Base-by-base conservation (phyloP, 2,888 invertebrate species). In the Odontomyia ornata region DNA sequence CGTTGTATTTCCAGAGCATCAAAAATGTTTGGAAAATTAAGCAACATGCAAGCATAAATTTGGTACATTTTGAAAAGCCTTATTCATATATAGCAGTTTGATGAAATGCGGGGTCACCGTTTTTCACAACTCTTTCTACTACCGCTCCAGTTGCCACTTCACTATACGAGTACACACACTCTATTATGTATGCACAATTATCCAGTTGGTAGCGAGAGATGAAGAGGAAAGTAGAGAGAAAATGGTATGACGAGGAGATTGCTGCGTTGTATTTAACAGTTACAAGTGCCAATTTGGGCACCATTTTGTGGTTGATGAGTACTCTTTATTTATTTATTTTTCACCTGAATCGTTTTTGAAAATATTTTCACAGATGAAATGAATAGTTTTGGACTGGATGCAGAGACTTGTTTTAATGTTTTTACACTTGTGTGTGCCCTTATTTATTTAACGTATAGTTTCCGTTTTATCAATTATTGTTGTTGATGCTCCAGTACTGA, bases 261-360 rank as follows among this genome's bases (percentile, higher is more conserved):
- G 9, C 9, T 36, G 23, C 60, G 43, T 73, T 60, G 60, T 60
- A 30, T 60, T 36, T 30, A 52, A 69, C 73, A 73, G 60, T 36
- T 73, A 36, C 73, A 73, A 73, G 73, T 57, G 73, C 73, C 73
- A 73, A 73, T 73, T 57, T 36, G 60, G 36, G 73, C 73, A 73
- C 73, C 73, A 57, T 60, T 73, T 73, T 57, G 73, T 73, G 73
- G 73, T 60, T 73, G 21, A 73, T 73, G 73, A 43, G 30, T 27
- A n/a, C n/a, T 56, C 25, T 73, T 60, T 60, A 57, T 69, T 46
- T 47, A 69, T 69, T 69, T 47, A 69, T 69, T 69, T 69, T 47
- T 47, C 69, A 46, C 69, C 25, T 18, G 25, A 43, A 28, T 47
- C 25, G 25, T 23, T 46, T 69, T 46, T 15, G 27, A 69, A 69